Evolutionary conservation across 2,888 invertebrate genomes (phyloP).

Genomic region (Apoda limacodes): DNA sequence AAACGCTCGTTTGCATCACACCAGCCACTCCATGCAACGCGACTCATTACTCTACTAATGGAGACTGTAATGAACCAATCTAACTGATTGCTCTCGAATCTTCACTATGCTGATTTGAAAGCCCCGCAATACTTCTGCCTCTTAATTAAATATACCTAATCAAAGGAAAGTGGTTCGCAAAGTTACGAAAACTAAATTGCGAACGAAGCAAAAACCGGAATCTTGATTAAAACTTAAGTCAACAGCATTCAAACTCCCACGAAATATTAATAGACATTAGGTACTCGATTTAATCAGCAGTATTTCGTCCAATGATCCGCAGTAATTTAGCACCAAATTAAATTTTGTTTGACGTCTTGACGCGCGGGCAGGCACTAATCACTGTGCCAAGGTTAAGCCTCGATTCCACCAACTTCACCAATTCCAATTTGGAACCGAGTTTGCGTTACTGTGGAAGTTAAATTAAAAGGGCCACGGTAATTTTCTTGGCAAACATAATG

Average conservation of each 20-base stretch:
- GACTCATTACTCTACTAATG: constrained; percentile 67
- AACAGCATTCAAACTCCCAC: too few species aligned
- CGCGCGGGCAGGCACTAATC: constrained; percentile 42
- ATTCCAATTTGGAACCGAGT: constrained; percentile 50
- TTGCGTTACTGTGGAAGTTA: constrained; percentile 46
- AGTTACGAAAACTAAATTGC: too few species aligned
- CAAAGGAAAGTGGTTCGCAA: too few species aligned
- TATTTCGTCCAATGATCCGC: constrained; percentile 39
- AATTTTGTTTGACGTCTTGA: constrained; percentile 45
- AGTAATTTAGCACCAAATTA: constrained; percentile 47
- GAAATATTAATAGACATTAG: too few species aligned
- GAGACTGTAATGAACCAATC: constrained; percentile 66
- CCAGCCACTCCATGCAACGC: constrained; percentile 51
- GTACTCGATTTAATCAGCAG: constrained; percentile 22
- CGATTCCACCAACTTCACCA: constrained; percentile 42
- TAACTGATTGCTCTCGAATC: constrained; percentile 67
- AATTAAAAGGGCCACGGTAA: constrained; percentile 69
- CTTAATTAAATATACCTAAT: constrained; percentile 40
- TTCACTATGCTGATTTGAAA: constrained; percentile 63
- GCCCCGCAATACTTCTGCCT: constrained; percentile 38
- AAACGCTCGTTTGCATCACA: constrained; percentile 31
- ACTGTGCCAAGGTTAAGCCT: constrained; percentile 47
- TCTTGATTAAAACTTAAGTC: too few species aligned
- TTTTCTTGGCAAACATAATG: constrained; percentile 65
- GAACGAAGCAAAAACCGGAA: background rate